Evolutionary conservation across 2,797 vertebrate genomes (phyloP).

Genomic region (Gymnoscopelus microlampas): DNA sequence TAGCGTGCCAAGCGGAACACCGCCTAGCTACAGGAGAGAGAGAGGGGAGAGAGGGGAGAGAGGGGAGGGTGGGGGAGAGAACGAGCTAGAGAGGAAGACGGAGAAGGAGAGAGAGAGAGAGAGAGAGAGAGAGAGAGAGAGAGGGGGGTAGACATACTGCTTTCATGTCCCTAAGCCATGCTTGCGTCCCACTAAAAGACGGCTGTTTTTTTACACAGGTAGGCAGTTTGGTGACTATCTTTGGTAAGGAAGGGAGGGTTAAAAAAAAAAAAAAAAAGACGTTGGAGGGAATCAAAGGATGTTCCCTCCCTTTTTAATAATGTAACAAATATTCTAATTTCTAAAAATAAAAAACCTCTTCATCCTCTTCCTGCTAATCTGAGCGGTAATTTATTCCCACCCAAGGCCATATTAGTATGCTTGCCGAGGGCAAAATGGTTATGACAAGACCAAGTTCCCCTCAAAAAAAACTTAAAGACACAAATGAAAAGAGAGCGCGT

Average conservation of each 20-base stretch:
- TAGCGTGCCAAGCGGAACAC: slow-evolving; percentile 63
- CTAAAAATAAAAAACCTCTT: slow-evolving; percentile 82
- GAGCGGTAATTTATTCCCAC: slow-evolving; percentile 81
- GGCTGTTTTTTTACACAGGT: slow-evolving; percentile 82
- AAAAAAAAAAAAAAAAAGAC: slow-evolving; percentile 48
- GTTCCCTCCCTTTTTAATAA: slow-evolving; percentile 78
- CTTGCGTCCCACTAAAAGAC: slow-evolving; percentile 76
- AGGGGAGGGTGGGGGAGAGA: not conserved
- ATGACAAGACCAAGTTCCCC: slow-evolving; percentile 78
- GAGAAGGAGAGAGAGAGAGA: not conserved
- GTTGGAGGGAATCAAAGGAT: slow-evolving; percentile 80
- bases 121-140: slow-evolving; percentile 39
- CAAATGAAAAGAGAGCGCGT: slow-evolving; percentile 60
- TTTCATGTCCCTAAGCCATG: slow-evolving; percentile 78
- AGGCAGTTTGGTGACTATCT: slow-evolving; percentile 80
- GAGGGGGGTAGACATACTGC: slow-evolving; percentile 51
- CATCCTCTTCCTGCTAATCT: slow-evolving; percentile 84
- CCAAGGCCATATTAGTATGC: slow-evolving; percentile 84
- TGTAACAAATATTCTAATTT: slow-evolving; percentile 85
- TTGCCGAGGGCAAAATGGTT: slow-evolving; percentile 80
- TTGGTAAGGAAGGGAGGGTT: slow-evolving; percentile 52
- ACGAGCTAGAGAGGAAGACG: not conserved
- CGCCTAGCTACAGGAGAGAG: slow-evolving; percentile 49
- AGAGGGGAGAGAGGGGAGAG: not conserved
- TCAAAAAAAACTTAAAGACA: slow-evolving; percentile 63